These are phyloP conservation scores for Dromiciops gliroides DNA, from an alignment of 2,113 vertebrate genomes.

Conservation along the genomic window DNA sequence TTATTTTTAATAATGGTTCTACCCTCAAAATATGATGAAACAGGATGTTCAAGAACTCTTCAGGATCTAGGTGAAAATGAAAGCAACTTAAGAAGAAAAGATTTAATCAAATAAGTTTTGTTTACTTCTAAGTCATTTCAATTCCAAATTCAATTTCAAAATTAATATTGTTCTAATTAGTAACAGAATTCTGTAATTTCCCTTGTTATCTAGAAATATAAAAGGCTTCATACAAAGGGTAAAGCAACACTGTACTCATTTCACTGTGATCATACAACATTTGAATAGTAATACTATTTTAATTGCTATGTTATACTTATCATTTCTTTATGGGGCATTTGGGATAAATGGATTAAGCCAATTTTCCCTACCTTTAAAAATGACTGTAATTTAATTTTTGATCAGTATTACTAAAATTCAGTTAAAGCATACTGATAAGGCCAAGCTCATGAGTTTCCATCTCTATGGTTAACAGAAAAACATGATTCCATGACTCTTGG, in stretches of 20 bases:
- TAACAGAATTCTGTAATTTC: slow-evolving; percentile 47
- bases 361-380: background rate
- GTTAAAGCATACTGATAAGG: background rate
- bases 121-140: slow-evolving; percentile 37
- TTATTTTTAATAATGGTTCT: slow-evolving; percentile 96
- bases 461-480: slow-evolving; percentile 12
- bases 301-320: background rate
- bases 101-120: slow-evolving; percentile 38
- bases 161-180: slow-evolving; percentile 50
- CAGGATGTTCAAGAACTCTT: slow-evolving; percentile 98
- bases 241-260: background rate
- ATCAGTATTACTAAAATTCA: background rate
- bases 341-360: slow-evolving; percentile 3
- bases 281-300: slow-evolving; percentile 28
- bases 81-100: slow-evolving; percentile 28
- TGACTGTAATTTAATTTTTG: background rate
- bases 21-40: slow-evolving; percentile 99
- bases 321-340: background rate
- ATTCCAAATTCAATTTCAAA: slow-evolving; percentile 33
- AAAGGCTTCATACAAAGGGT: slow-evolving; percentile 8
- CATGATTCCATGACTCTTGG: background rate
- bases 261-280: background rate
- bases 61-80: slow-evolving; percentile 89
- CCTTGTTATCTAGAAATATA: slow-evolving; percentile 28
- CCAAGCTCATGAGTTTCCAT: slow-evolving; percentile 11